Evolutionary conservation across 2,888 invertebrate genomes (phyloP).

Genomic region (Yponomeuta sedellus): DNA sequence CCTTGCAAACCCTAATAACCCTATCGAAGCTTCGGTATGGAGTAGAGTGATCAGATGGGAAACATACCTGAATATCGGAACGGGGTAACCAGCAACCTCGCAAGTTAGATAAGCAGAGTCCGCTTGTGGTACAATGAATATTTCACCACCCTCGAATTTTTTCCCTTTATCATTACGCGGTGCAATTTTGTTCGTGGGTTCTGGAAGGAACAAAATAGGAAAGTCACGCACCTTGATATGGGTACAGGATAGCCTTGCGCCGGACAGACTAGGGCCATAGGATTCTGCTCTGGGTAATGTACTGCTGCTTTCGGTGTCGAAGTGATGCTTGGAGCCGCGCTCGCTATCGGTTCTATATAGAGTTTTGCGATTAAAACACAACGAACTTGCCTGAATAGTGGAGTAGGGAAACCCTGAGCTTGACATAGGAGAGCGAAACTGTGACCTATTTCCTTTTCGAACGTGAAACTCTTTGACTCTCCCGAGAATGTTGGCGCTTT

Average conservation of each 20-base stretch:
- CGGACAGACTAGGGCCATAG: slow-evolving; percentile 68
- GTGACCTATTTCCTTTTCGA: slow-evolving; percentile 40
- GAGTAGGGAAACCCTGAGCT: slow-evolving; percentile 74
- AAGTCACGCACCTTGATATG: slow-evolving; percentile 77
- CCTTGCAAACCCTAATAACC: not conserved
- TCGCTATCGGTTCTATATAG: slow-evolving; percentile 63
- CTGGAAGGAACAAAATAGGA: slow-evolving; percentile 58
- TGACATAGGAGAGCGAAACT: slow-evolving; percentile 66
- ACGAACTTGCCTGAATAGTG: slow-evolving; percentile 60
- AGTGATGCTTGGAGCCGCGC: slow-evolving; percentile 69
- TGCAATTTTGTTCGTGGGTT: slow-evolving; percentile 81
- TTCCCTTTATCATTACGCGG: slow-evolving; percentile 71
- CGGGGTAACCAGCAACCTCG: slow-evolving; percentile 73
- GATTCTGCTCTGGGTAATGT: slow-evolving; percentile 45
- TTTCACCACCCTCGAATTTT: slow-evolving; percentile 54
- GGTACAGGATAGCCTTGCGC: slow-evolving; percentile 79
- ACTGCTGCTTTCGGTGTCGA: slow-evolving; percentile 67
- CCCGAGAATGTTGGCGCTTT: slow-evolving; percentile 62
- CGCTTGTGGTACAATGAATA: slow-evolving; percentile 53
- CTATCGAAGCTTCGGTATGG: not conserved
- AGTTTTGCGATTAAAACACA: slow-evolving; percentile 19
- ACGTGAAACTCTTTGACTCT: slow-evolving; percentile 42
- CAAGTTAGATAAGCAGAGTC: slow-evolving; percentile 67
- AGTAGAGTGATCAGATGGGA: not conserved
- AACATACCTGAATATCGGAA: slow-evolving; percentile 69